Evolutionary conservation across 2,113 vertebrate genomes (phyloP).

Genomic region (Mormyrus iriodes): DNA sequence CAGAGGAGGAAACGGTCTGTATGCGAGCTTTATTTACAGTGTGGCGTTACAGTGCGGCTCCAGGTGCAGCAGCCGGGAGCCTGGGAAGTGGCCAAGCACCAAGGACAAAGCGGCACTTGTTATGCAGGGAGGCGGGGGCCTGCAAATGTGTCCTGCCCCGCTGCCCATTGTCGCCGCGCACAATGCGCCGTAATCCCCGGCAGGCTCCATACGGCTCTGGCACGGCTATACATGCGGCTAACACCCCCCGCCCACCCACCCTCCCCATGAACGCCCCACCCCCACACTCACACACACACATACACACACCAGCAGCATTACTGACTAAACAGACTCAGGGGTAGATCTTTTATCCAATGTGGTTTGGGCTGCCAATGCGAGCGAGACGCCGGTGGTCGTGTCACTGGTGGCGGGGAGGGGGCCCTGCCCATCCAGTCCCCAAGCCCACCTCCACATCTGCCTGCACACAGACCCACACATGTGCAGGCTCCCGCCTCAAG

Average conservation of each 20-base stretch:
- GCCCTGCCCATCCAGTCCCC: conserved; percentile 44
- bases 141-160: conserved; percentile 62
- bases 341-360: conserved; percentile 72
- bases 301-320: conserved; percentile 39
- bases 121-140: conserved; percentile 54
- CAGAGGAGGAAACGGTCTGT: conserved; percentile 41
- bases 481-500: neutral
- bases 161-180: conserved; percentile 70
- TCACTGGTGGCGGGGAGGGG: conserved; percentile 40
- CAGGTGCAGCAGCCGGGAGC: conserved; percentile 50
- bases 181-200: conserved; percentile 71
- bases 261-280: too few species aligned
- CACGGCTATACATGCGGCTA: conserved; percentile 52
- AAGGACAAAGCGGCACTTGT: conserved; percentile 67
- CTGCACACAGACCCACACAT: conserved; percentile 26
- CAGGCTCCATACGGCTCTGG: conserved; percentile 68
- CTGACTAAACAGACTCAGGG: conserved; percentile 66
- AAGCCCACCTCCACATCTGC: conserved; percentile 40
- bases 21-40: conserved; percentile 46
- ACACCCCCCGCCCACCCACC: too few species aligned
- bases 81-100: conserved; percentile 59
- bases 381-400: conserved; percentile 45
- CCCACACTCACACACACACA: conserved; percentile 2
- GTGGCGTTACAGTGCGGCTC: conserved; percentile 47
- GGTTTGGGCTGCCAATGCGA: conserved; percentile 69